Evolutionary conservation across 2,888 invertebrate genomes (phyloP).

Genomic region (Drosophila affinis): DNA sequence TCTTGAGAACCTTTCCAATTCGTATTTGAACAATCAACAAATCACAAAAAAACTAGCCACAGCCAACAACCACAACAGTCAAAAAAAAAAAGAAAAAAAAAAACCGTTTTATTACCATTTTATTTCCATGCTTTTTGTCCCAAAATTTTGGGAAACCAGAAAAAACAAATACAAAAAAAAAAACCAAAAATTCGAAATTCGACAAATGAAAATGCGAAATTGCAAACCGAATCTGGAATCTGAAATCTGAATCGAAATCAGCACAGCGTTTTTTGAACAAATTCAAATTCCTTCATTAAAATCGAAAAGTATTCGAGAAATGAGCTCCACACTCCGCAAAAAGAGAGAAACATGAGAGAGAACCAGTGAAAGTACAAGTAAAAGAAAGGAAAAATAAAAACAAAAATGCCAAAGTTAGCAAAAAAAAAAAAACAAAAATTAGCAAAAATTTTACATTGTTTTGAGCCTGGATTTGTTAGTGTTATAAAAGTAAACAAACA

Average conservation of each 20-base stretch:
- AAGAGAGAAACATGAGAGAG: conserved; percentile 8
- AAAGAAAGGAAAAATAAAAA: conserved; percentile 25
- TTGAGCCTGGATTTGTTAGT: conserved; percentile 83
- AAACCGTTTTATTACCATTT: conserved; percentile 66
- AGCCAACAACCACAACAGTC: conserved; percentile 38
- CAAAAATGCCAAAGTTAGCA: conserved; percentile 9
- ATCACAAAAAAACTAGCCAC: conserved; percentile 33
- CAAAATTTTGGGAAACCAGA: conserved; percentile 16
- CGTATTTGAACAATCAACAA: conserved; percentile 36
- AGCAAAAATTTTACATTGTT: conserved; percentile 72
- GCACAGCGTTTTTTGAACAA: conserved; percentile 31
- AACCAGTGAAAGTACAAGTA: conserved; percentile 12
- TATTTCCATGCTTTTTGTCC: conserved; percentile 57
- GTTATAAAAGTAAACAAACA: conserved; percentile 73
- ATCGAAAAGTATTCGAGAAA: conserved; percentile 15
- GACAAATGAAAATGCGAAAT: conserved; percentile 22
- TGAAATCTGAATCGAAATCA: conserved; percentile 30
- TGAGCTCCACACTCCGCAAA: conserved; percentile 8
- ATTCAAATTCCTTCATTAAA: not conserved
- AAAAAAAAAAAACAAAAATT: conserved; percentile 38
- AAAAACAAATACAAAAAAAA: conserved; percentile 13
- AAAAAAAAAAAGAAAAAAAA: conserved; percentile 22
- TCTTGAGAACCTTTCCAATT: conserved; percentile 34
- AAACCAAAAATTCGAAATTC: conserved; percentile 23
- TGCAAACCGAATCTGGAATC: conserved; percentile 45